phyloP scores from a whole-genome alignment of 2,797 vertebrate species.

The Diceros bicornis region DNA sequence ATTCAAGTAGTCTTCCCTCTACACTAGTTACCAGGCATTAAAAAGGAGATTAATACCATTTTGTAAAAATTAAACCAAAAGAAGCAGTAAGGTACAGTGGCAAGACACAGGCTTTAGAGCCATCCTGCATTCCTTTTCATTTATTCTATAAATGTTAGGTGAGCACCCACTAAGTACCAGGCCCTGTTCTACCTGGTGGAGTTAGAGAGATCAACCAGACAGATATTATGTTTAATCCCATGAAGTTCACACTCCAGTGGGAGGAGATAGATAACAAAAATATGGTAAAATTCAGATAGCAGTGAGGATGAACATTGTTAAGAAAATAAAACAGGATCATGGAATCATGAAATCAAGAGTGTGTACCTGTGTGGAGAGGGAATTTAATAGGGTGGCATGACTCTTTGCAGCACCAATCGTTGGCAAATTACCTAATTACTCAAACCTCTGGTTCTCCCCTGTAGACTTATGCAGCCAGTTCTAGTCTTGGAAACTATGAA shows the following conservation, averaged over 20 bases:
- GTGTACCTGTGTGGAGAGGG: background rate
- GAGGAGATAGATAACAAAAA: background rate
- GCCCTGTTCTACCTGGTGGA: background rate
- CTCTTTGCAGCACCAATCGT: background rate
- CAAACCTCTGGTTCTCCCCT: background rate
- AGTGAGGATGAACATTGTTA: background rate
- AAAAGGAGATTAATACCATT: background rate
- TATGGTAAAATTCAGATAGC: background rate
- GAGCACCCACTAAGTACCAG: background rate
- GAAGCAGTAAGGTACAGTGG: background rate
- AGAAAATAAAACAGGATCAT: background rate
- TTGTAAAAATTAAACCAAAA: background rate
- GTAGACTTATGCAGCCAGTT: background rate
- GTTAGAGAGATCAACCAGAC: background rate
- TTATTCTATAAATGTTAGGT: background rate
- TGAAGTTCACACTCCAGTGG: background rate
- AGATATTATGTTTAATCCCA: background rate
- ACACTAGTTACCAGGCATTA: background rate
- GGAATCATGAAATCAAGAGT: background rate
- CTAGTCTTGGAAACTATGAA: background rate
- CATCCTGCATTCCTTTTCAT: background rate
- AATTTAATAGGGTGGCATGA: background rate
- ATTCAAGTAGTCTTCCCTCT: background rate
- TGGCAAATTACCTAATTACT: background rate
- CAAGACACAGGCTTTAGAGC: background rate